phyloP scores from a whole-genome alignment of 2,797 vertebrate genomes.

The Dendrocincla tyrannina region DNA sequence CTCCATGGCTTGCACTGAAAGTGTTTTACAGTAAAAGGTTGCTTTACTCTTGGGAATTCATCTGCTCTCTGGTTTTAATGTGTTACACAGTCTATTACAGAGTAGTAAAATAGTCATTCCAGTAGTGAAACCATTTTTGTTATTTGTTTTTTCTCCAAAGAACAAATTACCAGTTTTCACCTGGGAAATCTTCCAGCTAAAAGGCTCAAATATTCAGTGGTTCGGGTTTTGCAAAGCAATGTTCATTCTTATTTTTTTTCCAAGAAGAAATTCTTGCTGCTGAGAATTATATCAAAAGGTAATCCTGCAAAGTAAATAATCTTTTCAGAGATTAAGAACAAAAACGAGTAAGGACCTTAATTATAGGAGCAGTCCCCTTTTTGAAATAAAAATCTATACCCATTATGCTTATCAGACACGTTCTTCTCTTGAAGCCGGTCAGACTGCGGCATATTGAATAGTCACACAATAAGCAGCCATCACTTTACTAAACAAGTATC shows the following conservation, averaged over 20 bases:
- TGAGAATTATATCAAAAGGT: background rate
- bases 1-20: slow-evolving; percentile 43
- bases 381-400: background rate
- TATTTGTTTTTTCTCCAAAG: slow-evolving; percentile 63
- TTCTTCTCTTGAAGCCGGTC: background rate
- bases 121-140: slow-evolving; percentile 62
- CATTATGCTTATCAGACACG: background rate
- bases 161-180: slow-evolving; percentile 62
- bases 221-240: slow-evolving; percentile 4
- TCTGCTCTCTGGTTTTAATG: slow-evolving; percentile 55
- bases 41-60: slow-evolving; percentile 60
- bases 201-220: slow-evolving; percentile 15
- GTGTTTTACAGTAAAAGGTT: slow-evolving; percentile 67
- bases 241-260: background rate
- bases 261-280: background rate
- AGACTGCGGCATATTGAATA: background rate
- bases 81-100: slow-evolving; percentile 50
- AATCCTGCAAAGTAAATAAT: background rate
- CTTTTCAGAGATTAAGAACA: background rate
- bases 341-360: background rate
- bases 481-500: slow-evolving; percentile 5
- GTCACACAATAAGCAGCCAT: background rate
- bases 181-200: slow-evolving; percentile 2
- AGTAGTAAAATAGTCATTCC: slow-evolving; percentile 52
- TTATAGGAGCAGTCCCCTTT: background rate